phyloP scores from a whole-genome alignment of 2,888 invertebrate genomes.

The Andrena bicolor region DNA sequence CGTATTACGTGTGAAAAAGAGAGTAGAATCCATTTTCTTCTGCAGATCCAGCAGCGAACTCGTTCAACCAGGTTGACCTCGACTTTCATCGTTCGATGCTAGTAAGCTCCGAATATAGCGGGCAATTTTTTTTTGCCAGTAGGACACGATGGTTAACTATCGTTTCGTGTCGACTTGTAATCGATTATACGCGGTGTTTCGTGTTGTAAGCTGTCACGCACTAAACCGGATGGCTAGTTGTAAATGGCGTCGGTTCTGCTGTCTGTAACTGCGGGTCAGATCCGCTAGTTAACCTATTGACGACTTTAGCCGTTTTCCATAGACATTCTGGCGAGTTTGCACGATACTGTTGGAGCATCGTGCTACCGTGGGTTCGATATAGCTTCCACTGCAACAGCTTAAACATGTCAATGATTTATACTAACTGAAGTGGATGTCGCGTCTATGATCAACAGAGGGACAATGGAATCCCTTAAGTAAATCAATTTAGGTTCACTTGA shows the following conservation, averaged over 20 bases:
- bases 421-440: not conserved
- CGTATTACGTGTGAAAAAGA: too few species aligned
- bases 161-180: constrained; percentile 33
- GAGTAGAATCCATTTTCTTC: too few species aligned
- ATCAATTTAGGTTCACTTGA: not conserved
- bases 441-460: not conserved
- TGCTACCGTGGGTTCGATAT: not conserved
- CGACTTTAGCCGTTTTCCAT: constrained; percentile 47
- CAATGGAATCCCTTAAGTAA: not conserved
- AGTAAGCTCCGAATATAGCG: not conserved
- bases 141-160: not conserved
- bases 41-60: not conserved
- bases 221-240: constrained; percentile 72
- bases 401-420: constrained; percentile 4
- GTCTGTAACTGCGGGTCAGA: constrained; percentile 51
- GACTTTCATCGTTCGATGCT: not conserved
- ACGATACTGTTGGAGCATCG: constrained; percentile 18
- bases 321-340: constrained; percentile 26
- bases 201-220: constrained; percentile 38
- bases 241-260: constrained; percentile 65
- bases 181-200: constrained; percentile 39
- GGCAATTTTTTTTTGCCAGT: not conserved
- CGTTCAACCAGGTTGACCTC: not conserved
- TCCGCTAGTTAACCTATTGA: constrained; percentile 52
- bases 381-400: constrained; percentile 15